Base-by-base conservation (phyloP, 2,888 invertebrate species). In the Ceramica pisi region DNA sequence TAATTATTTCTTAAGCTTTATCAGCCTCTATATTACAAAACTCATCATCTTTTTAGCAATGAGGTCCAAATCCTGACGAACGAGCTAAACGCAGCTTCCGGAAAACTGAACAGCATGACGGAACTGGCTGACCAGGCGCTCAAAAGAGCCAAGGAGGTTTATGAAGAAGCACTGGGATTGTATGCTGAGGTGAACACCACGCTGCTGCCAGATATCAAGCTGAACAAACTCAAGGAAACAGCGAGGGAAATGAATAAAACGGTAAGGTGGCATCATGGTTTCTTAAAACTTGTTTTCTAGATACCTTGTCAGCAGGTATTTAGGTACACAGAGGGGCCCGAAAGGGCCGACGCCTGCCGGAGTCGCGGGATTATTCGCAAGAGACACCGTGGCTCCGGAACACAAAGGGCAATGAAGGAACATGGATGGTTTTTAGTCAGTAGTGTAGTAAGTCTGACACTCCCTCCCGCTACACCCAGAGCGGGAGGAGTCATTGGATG, bases 181-280 rank as follows among this genome's bases (percentile, higher is more conserved):
- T 97, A 98, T 82, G 97, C 97, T 1, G 97, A 98, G 85, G 98
- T 99, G 1, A 97, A 97, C 75, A 97, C 98, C 50, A 96, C 99
- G 0, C 96, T 97, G 41, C 95, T 99, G 31, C 99, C 99, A 0
- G 97, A 97, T 38, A 97, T 98, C 21, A 97, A 99, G 89, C 96
- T 98, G 0, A 96, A 96, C 1, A 94, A 97, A 79, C 95, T 99
- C 66, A 97, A 97, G 81, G 95, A 96, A 6, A 97, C 98, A 75
- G 97, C 98, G 0, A 95, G 96, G 3, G 94, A 94, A 12, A 97
- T 98, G 81, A 97, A 97, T 83, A 95, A 96, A 66, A 97, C 98
- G 90, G 98, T 98, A 91, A 92, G 91, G 2, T 14, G 41, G 14
- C 26, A 26, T 71, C 6, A 23, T 35, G 3, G 1, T 5, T 44